phyloP scores from a whole-genome alignment of 2,888 invertebrate species.

The Microdon myrmicae region DNA sequence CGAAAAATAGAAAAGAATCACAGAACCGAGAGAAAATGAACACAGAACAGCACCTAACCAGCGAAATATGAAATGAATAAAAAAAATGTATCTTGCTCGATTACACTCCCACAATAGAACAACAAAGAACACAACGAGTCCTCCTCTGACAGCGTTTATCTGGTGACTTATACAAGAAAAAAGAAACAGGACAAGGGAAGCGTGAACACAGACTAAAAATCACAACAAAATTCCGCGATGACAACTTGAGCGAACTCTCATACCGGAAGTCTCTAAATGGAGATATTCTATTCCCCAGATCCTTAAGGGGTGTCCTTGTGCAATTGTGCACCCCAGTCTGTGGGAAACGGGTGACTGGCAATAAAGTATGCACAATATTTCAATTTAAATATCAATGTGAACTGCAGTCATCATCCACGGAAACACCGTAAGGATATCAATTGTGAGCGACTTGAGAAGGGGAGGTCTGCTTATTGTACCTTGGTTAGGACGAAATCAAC shows the following conservation, averaged over 20 bases:
- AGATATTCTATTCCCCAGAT: slow-evolving; percentile 8
- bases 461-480: too few species aligned
- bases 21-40: slow-evolving; percentile 23
- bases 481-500: too few species aligned
- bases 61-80: slow-evolving; percentile 30
- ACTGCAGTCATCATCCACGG: slow-evolving; percentile 48
- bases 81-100: slow-evolving; percentile 43
- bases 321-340: slow-evolving; percentile 18
- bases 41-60: slow-evolving; percentile 20
- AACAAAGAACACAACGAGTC: slow-evolving; percentile 7
- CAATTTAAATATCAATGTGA: slow-evolving; percentile 51
- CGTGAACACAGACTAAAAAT: slow-evolving; percentile 6
- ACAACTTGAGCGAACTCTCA: slow-evolving; percentile 44
- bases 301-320: slow-evolving; percentile 42
- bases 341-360: slow-evolving; percentile 10
- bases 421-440: slow-evolving; percentile 51
- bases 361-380: slow-evolving; percentile 52
- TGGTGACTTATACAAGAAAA: slow-evolving; percentile 24
- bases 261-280: slow-evolving; percentile 29
- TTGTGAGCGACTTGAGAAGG: slow-evolving; percentile 10
- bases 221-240: slow-evolving; percentile 37
- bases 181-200: slow-evolving; percentile 4
- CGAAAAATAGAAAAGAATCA: slow-evolving; percentile 36
- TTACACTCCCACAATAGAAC: slow-evolving; percentile 42
- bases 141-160: slow-evolving; percentile 41